Conservation (phyloP, 2,113 vertebrate species). For the Gambusia affinis region DNA sequence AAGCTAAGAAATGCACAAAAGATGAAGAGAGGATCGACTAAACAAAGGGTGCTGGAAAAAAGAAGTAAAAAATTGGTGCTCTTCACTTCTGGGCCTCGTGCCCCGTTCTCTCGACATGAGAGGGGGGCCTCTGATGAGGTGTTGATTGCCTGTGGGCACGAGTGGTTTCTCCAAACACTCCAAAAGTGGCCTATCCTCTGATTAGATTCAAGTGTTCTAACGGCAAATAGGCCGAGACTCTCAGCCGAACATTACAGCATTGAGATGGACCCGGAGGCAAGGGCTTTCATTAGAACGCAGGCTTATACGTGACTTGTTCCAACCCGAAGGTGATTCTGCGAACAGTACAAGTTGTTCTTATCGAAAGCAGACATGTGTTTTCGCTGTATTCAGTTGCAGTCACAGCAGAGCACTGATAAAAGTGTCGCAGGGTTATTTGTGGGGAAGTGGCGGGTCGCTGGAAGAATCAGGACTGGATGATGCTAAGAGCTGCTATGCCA, state of each 20-base stretch:
- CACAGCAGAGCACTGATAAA: constrained; percentile 3
- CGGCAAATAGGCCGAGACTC: constrained; percentile 69
- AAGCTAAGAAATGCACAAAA: neutral
- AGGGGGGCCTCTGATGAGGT: constrained; percentile 73
- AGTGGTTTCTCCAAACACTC: constrained; percentile 76
- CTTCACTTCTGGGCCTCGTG: constrained; percentile 52
- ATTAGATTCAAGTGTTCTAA: constrained; percentile 75
- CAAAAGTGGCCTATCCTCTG: constrained; percentile 72
- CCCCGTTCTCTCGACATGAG: constrained; percentile 62
- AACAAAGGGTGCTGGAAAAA: constrained; percentile 20
- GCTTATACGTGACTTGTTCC: constrained; percentile 27
- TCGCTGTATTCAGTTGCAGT: neutral
- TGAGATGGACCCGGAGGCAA: constrained; percentile 44
- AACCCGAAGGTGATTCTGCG: constrained; percentile 47
- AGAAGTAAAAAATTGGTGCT: constrained; percentile 53
- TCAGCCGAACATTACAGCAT: constrained; percentile 44
- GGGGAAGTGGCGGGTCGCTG: neutral
- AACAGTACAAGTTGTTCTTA: constrained; percentile 16
- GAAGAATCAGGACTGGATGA: neutral
- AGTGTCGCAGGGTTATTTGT: neutral
- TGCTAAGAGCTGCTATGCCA: neutral
- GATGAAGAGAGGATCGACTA: neutral
- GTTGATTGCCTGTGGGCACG: constrained; percentile 79
- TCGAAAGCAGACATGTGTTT: constrained; percentile 2
- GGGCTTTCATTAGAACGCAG: constrained; percentile 50